Conservation (phyloP, 2,113 vertebrate species). For the Eurystomus gularis region DNA sequence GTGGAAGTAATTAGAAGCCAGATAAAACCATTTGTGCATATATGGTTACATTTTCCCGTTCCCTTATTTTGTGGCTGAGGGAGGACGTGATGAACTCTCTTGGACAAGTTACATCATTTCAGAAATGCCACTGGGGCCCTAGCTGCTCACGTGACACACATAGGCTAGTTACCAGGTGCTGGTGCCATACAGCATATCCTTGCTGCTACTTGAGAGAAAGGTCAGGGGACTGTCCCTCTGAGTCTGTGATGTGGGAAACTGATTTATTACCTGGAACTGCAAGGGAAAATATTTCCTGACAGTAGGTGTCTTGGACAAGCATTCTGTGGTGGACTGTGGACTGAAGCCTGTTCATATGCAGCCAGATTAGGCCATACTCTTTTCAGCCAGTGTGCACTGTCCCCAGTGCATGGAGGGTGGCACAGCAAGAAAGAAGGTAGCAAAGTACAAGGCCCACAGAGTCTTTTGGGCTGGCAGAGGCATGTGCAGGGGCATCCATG, state of each 20-base stretch:
- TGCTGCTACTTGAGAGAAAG: background rate
- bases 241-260: background rate
- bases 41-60: background rate
- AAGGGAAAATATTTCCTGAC: background rate
- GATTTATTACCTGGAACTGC: background rate
- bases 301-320: background rate
- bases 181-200: background rate
- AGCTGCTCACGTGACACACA: rapidly evolving
- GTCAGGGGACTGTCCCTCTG: rapidly evolving
- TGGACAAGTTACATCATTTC: background rate
- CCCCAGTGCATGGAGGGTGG: rapidly evolving
- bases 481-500: background rate
- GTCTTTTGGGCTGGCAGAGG: background rate
- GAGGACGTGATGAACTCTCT: background rate
- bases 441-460: background rate
- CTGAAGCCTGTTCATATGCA: background rate
- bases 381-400: background rate
- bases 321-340: background rate
- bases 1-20: background rate
- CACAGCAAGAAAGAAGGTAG: background rate
- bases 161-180: background rate
- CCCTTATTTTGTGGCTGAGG: background rate
- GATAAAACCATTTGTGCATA: background rate
- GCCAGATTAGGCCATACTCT: rapidly evolving
- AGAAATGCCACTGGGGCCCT: rapidly evolving